Evolutionary conservation across 2,888 invertebrate genomes (phyloP), one percentile per base, ranked within the genome.

Genomic region (Smittia aterrima): DNA sequence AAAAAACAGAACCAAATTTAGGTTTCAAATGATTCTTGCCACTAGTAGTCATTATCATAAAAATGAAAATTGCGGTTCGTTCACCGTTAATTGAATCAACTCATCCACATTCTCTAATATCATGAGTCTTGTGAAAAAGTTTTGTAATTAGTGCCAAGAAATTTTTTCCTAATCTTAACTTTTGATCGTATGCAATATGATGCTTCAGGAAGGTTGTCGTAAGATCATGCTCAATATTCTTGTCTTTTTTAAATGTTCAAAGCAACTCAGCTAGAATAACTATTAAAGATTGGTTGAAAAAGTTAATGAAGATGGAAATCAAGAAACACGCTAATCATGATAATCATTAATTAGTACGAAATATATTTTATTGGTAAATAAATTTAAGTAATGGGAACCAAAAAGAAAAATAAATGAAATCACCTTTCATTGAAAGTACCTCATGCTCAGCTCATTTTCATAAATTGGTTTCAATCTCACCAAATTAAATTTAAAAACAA

Each of bases 361-460:
- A 47, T 2, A 47, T 7, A 58, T 4, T 58, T 22, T 9, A 58
- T 58, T 47, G 53, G 24, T 24, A 58, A 47, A 11, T 58, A 24
- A 58, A 24, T 7, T 22, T 58, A 58, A 58, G 20, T 13, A 16
- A 22, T 58, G 58, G 24, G 24, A 58, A 58, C 58, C 20, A 64
- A 64, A 27, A 64, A 64, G 27, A 64, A 64, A 64, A 25, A 27
- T 25, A 64, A 64, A 25, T 64, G n/a, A n/a, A 58, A 64, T 64
- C 18, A 64, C 25, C 24, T 40, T 72, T 72, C 72, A 72, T 53
- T 53, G 25, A 62, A 72, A 18, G 72, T 62, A 72, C 72, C 72
- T 72, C 72, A 72, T 72, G 72, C 72, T 72, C 72, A 72, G 72
- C 54, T 72, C 40, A 62, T 62, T 27, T 64, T 13, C 27, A 64